Evolutionary conservation across 2,797 vertebrate genomes (phyloP), one percentile per base, ranked within the genome.

Genomic region (Mallotus villosus): DNA sequence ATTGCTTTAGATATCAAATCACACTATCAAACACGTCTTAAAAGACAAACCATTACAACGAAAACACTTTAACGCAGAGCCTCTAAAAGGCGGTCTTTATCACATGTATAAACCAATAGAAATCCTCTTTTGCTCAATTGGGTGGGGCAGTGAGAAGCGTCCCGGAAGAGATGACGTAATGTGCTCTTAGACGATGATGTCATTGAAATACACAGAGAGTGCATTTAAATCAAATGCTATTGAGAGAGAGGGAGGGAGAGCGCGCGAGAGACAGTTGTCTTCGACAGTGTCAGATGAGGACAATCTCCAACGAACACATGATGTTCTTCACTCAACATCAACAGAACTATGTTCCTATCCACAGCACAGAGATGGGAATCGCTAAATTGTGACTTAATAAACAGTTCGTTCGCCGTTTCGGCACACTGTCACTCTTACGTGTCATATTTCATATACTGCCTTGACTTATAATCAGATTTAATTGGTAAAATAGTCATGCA

Each of bases 161-260:
- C 75, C 78, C 66, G 71, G 62, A 81, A 79, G 72, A 61, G 87
- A 74, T 90, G 90, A 91, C 85, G 90, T 91, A 90, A 92, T 91
- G 83, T 78, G 61, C 81, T 84, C 73, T 70, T 76, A 75, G 78
- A 85, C 73, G 80, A 81, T 84, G 86, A 82, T 88, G 83, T 82
- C 82, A 79, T 82, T 72, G 58, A 79, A 73, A 67, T 81, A 74
- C 72, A 82, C 80, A 76, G 71, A 73, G 66, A 72, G 59, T 72
- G 62, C 69, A 82, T 78, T 83, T 77, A 86, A 82, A 83, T 67
- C 0, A 27, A 22, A 72, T 63, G 1, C 62, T 8, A 59, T 25
- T 8, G 17, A 25, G 64, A 63, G 59, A 62, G 72, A 16, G 17
- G 63, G 65, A 16, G 41, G 16, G 63, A 24, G 34, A 27, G 17